Base-by-base conservation (phyloP, 2,888 invertebrate species). In the Melanostoma mellinum region DNA sequence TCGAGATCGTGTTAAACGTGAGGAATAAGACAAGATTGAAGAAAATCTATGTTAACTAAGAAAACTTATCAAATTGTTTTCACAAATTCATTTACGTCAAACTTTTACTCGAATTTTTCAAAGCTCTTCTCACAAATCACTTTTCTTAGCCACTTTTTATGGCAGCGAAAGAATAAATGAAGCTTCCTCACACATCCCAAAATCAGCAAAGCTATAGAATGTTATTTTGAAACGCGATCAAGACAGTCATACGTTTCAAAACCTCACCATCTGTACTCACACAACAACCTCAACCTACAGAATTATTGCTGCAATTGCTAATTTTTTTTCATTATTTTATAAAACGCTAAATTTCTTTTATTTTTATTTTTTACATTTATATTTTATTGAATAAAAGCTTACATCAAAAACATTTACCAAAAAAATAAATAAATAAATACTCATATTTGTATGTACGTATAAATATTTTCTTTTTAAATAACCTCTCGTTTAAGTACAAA, bases 281-380 rank as follows among this genome's bases (percentile, higher is more conserved):
- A 20, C 20, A 20, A 20, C 20, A 20, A 20, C 20, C 20, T 20
- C 20, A 20, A 20, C 20, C 20, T 20, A 20, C 20, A 4, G 10
- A 68, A 46, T 20, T 53, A 6, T 46, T 52, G 9, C 20, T 48
- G 48, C 38, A n/a, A 35, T 42, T 58, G 40, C 40, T 38, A 10
- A 36, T 10, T 35, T 30, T 48, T 44, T 40, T 67, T n/a, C n/a
- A n/a, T n/a, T 33, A 36, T 68, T 56, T 67, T 75, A 75, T 75
- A 75, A 75, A 75, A 75, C 68, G 68, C 61, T 76, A 76, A 61
- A 9, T 60, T 42, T 58, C 44, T 52, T 42, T 33, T 48, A 6
- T 6, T 40, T 40, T 40, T 6, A 40, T 40, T n/a, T 40, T 58
- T 32, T 50, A 55, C 40, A 61, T 61, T 46, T 53, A 67, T 20